Base-by-base conservation (phyloP, 2,113 vertebrate genomes). In the Anarrhichthys ocellatus region DNA sequence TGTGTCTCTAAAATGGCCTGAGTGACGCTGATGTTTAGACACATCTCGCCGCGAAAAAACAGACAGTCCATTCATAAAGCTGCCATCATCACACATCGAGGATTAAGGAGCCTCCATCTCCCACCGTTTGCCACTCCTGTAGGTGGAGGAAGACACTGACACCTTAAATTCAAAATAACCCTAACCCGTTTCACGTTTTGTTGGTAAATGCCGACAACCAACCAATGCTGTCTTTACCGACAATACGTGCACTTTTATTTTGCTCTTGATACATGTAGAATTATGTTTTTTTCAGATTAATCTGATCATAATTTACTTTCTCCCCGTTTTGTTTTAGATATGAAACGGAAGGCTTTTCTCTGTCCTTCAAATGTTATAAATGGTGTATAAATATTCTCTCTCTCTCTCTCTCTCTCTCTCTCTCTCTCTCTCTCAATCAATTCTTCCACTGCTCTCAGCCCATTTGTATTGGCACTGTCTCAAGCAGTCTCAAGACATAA, bases 371-470 rank as follows among this genome's bases (percentile, higher is more conserved):
- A 42, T 42, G 13, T 13, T 42, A 42, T 42, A 59, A 48, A 73
- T 34, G 34, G 27, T 73, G 50, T 2, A 66, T 44, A 73, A 62
- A 70, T 22, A 80, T 15, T n/a, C 5, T 40, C 32, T 46, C 44
- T 17, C 44, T 46, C 44, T 46, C 15, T 17, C 44, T 46, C 1
- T 48, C 15, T 13, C 11, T 44, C 11, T 44, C 44, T 63, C 46
- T 34, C 11, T 10, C 38, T 62, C 36, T 76, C 66, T 13, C 56
- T 46, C 5, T 46, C 48, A 20, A 20, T 50, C 48, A 82, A 40
- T 77, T 76, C 42, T 80, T 73, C 52, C 70, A 70, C 52, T 68
- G 36, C 73, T 82, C 67, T 87, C 67, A 71, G 62, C 58, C 20
- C 22, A 42, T 80, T 75, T 69, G 44, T 68, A 69, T 81, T 82